phyloP scores from a whole-genome alignment of 2,113 vertebrate species.

The Erythrocercus mccallii region DNA sequence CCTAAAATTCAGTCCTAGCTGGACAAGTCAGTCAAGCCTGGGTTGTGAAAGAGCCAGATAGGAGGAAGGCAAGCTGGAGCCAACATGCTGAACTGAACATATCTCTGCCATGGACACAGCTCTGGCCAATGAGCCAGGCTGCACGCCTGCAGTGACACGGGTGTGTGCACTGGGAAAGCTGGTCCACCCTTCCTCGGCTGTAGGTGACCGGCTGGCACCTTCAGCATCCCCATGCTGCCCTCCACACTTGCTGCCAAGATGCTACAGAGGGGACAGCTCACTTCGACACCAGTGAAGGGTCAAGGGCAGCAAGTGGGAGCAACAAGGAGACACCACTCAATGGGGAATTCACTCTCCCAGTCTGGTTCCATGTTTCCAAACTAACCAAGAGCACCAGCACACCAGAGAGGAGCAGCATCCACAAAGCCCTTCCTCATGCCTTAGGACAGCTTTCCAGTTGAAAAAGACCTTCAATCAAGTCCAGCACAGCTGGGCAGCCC shows the following conservation, averaged over 20 bases:
- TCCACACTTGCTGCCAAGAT: background rate
- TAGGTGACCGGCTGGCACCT: background rate
- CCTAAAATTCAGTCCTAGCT: background rate
- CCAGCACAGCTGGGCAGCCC: background rate
- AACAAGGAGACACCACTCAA: fast-evolving
- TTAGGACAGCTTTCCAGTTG: fast-evolving
- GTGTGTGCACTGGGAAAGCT: background rate
- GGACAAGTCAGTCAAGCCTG: background rate
- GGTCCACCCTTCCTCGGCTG: background rate
- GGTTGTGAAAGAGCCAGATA: background rate
- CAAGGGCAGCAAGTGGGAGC: background rate
- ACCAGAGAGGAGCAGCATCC: background rate
- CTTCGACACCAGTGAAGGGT: background rate
- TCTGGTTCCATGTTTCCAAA: background rate
- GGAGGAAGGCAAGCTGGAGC: background rate
- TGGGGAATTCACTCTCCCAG: background rate
- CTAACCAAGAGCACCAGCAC: background rate
- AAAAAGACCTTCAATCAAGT: background rate
- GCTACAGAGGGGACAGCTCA: background rate
- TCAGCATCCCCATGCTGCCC: background rate
- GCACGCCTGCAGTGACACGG: fast-evolving
- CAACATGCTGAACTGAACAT: fast-evolving
- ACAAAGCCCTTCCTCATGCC: background rate
- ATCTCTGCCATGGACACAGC: fast-evolving
- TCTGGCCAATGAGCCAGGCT: fast-evolving